These are phyloP conservation scores for Drosophila robusta DNA, from an alignment of 2,888 invertebrate species.

Conservation along the genomic window DNA sequence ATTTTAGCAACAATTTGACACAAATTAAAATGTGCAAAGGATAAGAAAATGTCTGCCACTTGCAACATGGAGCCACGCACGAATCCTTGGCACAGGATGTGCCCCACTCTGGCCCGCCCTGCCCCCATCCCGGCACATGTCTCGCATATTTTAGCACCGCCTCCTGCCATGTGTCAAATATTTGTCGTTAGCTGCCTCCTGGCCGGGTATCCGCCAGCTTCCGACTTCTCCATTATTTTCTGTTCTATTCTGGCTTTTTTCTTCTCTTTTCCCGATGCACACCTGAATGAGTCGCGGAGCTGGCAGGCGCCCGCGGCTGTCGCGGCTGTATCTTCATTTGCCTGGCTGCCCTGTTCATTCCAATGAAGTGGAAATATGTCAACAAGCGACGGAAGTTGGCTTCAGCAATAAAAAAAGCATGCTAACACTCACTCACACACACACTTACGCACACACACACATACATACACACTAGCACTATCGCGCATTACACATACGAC, in stretches of 20 bases:
- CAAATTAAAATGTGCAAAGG: constrained; percentile 75
- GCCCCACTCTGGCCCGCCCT: background rate
- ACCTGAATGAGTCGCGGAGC: constrained; percentile 61
- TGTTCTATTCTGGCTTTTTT: constrained; percentile 16
- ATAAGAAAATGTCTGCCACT: constrained; percentile 49
- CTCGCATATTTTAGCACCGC: constrained; percentile 67
- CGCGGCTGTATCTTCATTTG: constrained; percentile 73
- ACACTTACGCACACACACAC: constrained; percentile 21
- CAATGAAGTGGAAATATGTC: constrained; percentile 81
- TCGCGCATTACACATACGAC: constrained; percentile 61
- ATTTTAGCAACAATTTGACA: constrained; percentile 81
- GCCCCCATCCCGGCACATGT: constrained; percentile 61
- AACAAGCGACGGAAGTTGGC: constrained; percentile 80
- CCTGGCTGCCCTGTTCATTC: constrained; percentile 58
- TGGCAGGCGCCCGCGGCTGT: constrained; percentile 49
- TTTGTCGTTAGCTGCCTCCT: constrained; percentile 68
- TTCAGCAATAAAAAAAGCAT: constrained; percentile 46
- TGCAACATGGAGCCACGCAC: constrained; percentile 44
- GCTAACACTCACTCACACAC: constrained; percentile 1
- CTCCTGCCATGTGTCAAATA: constrained; percentile 70
- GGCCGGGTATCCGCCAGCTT: constrained; percentile 48
- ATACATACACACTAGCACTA: constrained; percentile 13
- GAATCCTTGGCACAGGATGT: constrained; percentile 26
- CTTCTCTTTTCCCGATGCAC: constrained; percentile 27
- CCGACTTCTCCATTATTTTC: constrained; percentile 49